Base-by-base conservation (phyloP, 2,888 invertebrate species). In the Chaitophorus viminalis region DNA sequence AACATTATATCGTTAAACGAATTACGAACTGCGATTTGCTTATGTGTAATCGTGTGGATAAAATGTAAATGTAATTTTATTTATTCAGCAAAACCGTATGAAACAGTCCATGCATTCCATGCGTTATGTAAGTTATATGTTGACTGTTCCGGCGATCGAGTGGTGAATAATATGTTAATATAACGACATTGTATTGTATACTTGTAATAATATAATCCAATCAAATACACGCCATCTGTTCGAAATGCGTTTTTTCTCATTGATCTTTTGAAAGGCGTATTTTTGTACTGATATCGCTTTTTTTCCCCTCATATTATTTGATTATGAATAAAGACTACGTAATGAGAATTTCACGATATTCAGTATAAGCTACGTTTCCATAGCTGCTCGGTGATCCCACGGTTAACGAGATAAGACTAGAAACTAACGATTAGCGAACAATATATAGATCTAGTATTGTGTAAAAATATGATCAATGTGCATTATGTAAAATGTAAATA, bases 361-460 rank as follows among this genome's bases (percentile, higher is more conserved):
- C 82, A 70, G 65, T 65, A 65, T 18, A 81, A 65, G 68, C 65
- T 2, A 65, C 25, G 46, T 14, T 14, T 11, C 46, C 14, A 3
- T 36, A 60, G 31, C 46, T 54, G 29, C 39, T 81, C 39, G 29
- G 11, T 68, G 29, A 81, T 68, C 79, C 21, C 39, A 29, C 79
- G 68, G 79, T 81, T 81, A 21, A 39, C 39, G 8, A 68, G 79
- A 81, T 81, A 68, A 39, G 79, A 79, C 39, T 11, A 60, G 25
- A 21, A 60, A 60, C 21, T 21, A 21, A 65, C 6, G 9, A n/a
- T 4, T 60, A 4, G 33, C 54, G 21, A 25, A 68, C 65, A 68
- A 79, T 39, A 79, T 39, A 39, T 36, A 79, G 39, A 65, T 29
- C 39, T 39, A 79, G 65, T 46, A 79, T 79, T 79, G 65, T 65